These are phyloP conservation scores for Styela clava DNA, from an alignment of 23 tunicate species.

Conservation along the genomic window DNA sequence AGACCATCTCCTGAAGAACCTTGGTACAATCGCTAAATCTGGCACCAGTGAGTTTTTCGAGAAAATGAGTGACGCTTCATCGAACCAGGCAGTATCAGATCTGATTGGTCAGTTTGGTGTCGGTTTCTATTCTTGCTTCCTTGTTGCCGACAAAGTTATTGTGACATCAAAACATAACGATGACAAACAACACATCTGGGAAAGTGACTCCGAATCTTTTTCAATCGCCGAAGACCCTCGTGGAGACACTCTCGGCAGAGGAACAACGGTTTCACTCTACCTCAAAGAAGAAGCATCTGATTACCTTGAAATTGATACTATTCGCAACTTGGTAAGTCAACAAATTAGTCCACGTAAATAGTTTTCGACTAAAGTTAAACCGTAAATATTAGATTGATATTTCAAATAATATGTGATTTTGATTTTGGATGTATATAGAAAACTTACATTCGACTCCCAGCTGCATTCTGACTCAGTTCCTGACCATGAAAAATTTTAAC, in stretches of 20 bases:
- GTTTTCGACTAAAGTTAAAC: neutral
- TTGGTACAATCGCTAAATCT: constrained; percentile 98
- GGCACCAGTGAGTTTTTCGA: constrained; percentile 99
- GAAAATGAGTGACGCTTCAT: constrained; percentile 77
- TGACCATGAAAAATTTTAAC: too few species aligned
- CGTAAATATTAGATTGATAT: neutral
- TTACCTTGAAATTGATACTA: constrained; percentile 68
- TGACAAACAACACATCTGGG: constrained; percentile 98
- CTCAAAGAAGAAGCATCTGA: constrained; percentile 98
- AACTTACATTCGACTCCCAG: too few species aligned
- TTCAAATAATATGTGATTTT: neutral
- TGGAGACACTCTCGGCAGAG: constrained; percentile 90
- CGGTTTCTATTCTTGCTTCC: constrained; percentile 96
- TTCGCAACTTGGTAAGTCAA: constrained; percentile 62
- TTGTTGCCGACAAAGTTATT: constrained; percentile 98
- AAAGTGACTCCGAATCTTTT: constrained; percentile 94
- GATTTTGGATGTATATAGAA: neutral
- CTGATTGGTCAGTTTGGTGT: constrained; percentile 99
- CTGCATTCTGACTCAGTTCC: too few species aligned
- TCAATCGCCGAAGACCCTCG: constrained; percentile 85
- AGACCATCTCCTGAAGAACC: constrained; percentile 77
- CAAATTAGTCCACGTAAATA: neutral
- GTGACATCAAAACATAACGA: constrained; percentile 97
- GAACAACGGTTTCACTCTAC: constrained; percentile 95
- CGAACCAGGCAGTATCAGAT: constrained; percentile 91